A percentile compares a stretch with the other conserved stretches of the same genome.
Conservation (phyloP, 1,140 invertebrate genomes). For the Leucophenga varia region DNA sequence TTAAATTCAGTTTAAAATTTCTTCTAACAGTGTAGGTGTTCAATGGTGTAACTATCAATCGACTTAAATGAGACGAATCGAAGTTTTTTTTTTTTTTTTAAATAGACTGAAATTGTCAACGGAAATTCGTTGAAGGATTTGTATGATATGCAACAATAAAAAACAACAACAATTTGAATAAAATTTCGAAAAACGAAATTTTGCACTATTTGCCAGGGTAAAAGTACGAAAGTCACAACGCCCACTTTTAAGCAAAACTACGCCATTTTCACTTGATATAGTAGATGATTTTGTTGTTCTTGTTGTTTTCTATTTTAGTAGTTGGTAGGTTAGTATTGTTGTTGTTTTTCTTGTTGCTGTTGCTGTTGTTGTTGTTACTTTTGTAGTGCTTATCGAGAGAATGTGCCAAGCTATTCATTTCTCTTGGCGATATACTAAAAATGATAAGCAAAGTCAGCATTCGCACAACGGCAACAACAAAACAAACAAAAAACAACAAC, state of each 20-base stretch:
- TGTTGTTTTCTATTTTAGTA: slow-evolving; percentile 23
- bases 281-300: too few species aligned
- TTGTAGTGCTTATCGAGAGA: slow-evolving; percentile 5
- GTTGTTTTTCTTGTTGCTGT: background rate
- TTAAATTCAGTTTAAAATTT: too few species aligned
- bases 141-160: too few species aligned
- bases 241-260: slow-evolving; percentile 40
- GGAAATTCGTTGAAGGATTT: too few species aligned
- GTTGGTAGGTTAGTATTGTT: background rate
- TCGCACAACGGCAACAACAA: slow-evolving; percentile 4
- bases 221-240: too few species aligned
- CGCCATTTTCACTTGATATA: too few species aligned
- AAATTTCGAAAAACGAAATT: slow-evolving; percentile 34
- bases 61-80: too few species aligned
- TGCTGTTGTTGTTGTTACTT: background rate
- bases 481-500: slow-evolving; percentile 3
- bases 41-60: too few species aligned
- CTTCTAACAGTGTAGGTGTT: too few species aligned
- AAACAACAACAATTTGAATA: too few species aligned
- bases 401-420: slow-evolving; percentile 35
- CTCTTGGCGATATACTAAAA: slow-evolving; percentile 22
- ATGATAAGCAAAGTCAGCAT: slow-evolving; percentile 16
- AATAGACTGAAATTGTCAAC: too few species aligned
- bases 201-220: slow-evolving; percentile 11
- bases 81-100: too few species aligned